Evolutionary conservation across 1,140 invertebrate genomes (phyloP).

Genomic region (Bradysia coprophila): DNA sequence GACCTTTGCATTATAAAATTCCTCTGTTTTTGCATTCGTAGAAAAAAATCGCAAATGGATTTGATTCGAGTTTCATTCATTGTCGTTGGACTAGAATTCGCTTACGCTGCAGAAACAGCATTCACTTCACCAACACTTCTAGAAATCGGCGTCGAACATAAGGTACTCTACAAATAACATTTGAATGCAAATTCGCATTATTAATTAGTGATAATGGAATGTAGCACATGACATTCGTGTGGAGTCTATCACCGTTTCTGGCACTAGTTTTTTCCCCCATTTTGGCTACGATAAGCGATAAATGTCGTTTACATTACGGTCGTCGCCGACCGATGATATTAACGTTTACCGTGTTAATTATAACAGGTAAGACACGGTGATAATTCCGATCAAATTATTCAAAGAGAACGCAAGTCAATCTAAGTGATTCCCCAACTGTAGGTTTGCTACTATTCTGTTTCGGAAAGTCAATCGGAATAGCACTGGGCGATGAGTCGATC

Average conservation of each 20-base stretch:
- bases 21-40: slow-evolving; percentile 12
- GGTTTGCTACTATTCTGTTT: no score
- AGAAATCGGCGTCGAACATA: slow-evolving; percentile 55
- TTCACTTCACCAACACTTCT: slow-evolving; percentile 70
- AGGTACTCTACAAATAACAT: slow-evolving; percentile 44
- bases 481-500: no score
- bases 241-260: slow-evolving; percentile 59
- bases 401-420: no score
- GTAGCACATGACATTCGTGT: slow-evolving; percentile 48
- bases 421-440: no score
- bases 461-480: no score
- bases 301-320: slow-evolving; percentile 44
- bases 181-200: no score
- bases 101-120: slow-evolving; percentile 73
- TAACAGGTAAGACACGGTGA: no score
- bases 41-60: slow-evolving; percentile 45
- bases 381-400: no score
- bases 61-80: slow-evolving; percentile 55
- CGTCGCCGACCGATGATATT: slow-evolving; percentile 62
- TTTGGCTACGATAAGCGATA: slow-evolving; percentile 63
- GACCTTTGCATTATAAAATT: neutral
- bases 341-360: slow-evolving; percentile 50
- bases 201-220: neutral
- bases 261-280: slow-evolving; percentile 68
- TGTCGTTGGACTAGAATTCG: slow-evolving; percentile 76